Evolutionary conservation across 2,797 vertebrate species (phyloP).

Genomic region (Pipistrellus pygmaeus): DNA sequence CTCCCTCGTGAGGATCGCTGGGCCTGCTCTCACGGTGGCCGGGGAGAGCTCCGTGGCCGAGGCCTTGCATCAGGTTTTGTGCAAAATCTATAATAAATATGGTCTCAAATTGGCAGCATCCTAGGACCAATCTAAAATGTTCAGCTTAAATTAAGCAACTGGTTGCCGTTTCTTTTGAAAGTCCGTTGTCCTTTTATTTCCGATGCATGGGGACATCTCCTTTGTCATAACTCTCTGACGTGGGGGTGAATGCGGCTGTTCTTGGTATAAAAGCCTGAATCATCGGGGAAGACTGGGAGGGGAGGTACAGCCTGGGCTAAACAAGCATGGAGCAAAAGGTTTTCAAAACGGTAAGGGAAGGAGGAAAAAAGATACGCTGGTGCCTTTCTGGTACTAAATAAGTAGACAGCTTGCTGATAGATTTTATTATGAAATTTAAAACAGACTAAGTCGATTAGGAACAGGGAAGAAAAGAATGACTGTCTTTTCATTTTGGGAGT

Average conservation of each 20-base stretch:
- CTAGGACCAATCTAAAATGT: conserved; percentile 30
- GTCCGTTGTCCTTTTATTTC: neutral
- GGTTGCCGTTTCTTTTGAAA: conserved; percentile 28
- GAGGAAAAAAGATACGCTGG: neutral
- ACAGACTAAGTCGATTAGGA: neutral
- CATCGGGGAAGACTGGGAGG: neutral
- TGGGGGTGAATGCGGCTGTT: neutral
- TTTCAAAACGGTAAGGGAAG: neutral
- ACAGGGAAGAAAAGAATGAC: neutral
- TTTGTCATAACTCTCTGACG: neutral
- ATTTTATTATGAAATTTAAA: neutral
- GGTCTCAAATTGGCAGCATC: neutral
- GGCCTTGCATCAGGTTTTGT: neutral
- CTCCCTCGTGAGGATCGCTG: conserved; percentile 82
- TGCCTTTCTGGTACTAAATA: neutral
- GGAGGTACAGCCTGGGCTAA: neutral
- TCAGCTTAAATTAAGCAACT: neutral
- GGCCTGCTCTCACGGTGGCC: neutral
- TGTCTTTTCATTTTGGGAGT: neutral
- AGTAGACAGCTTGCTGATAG: neutral
- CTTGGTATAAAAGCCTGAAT: neutral
- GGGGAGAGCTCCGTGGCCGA: neutral
- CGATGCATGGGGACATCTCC: neutral
- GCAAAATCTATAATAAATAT: neutral
- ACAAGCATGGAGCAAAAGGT: neutral